Evolutionary conservation across 2,113 vertebrate species (phyloP), one percentile per base, ranked within the genome.

Genomic region (Fulmarus glacialis): DNA sequence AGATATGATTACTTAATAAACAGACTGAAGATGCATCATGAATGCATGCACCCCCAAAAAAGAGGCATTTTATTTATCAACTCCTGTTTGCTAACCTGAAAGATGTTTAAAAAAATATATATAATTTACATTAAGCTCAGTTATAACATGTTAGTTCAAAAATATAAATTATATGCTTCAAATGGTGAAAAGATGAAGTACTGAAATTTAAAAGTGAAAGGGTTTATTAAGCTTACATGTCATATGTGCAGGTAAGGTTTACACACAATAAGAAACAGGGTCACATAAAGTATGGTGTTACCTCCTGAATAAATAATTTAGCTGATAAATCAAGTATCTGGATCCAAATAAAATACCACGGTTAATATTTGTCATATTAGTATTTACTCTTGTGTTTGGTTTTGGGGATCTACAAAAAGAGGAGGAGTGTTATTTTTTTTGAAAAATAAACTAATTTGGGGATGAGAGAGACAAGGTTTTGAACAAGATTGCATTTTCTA

Each of bases 1-100:
- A 97, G 90, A 97, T 97, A 93, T 95, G 98, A 96, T 82, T 90
- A 97, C 84, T 97, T 96, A 97, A 97, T 96, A 98, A 98, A 94
- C 96, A 95, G 97, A 96, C 80, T 90, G 85, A 96, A 92, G 88
- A 94, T 81, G 68, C 84, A 91, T 93, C 50, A 10, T 89, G 96
- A 97, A 94, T 52, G n/a, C 70, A 23, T 3, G 8, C 74, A 63
- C 74, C 42, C 40, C 36, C 48, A 3, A 30, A 34, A 90, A 56
- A 43, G 3, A 80, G 22, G 6, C 42, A n/a, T 73, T 97, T 95
- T 86, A 59, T 84, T 92, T 66, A 94, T 97, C 58, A 36, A 9
- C 19, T 87, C 50, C 40, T 29, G 7, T 75, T 92, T 60, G 5
- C 22, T 97, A 17, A 38, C 73, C 80, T n/a, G 36, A 90, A 86